Conservation (phyloP, 2,113 vertebrate genomes). For the Hepsetus odoe region DNA sequence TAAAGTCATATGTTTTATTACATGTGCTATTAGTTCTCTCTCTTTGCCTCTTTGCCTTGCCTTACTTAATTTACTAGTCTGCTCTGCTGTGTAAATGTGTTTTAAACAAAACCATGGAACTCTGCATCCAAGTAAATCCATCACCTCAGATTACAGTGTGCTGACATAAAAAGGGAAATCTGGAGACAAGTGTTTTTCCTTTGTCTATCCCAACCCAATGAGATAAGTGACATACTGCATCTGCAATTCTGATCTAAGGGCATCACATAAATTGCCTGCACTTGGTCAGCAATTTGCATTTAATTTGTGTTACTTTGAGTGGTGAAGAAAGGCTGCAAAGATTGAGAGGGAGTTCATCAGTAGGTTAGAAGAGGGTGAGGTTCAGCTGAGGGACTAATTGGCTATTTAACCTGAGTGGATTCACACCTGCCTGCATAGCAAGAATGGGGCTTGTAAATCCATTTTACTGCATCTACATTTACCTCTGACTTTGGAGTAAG, state of each 20-base stretch:
- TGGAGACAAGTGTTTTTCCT: constrained; percentile 34
- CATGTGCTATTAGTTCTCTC: not conserved
- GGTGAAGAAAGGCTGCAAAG: not conserved
- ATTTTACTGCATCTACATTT: constrained; percentile 52
- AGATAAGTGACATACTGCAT: constrained; percentile 8
- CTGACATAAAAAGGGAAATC: constrained; percentile 2
- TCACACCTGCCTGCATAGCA: constrained; percentile 55
- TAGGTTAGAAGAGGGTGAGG: constrained; percentile 44
- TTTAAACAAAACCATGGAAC: constrained; percentile 31
- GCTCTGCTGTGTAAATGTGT: not conserved
- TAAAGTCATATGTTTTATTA: not conserved
- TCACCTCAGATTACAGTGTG: constrained; percentile 50
- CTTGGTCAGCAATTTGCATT: not conserved
- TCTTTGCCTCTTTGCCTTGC: not conserved
- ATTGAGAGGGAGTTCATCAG: constrained; percentile 25
- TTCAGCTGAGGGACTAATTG: constrained; percentile 57
- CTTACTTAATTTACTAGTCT: too few species aligned
- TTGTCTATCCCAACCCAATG: not conserved
- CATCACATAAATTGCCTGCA: not conserved
- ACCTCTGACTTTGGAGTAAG: constrained; percentile 27
- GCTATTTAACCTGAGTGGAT: constrained; percentile 61
- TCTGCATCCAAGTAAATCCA: constrained; percentile 45
- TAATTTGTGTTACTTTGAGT: not conserved
- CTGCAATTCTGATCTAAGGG: not conserved
- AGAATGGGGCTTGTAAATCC: constrained; percentile 57